A percentile compares a stretch with the other conserved stretches of the same genome.
These are phyloP conservation scores for Sebastes fasciatus DNA, from an alignment of 2,113 vertebrate species.

Conservation along the genomic window DNA sequence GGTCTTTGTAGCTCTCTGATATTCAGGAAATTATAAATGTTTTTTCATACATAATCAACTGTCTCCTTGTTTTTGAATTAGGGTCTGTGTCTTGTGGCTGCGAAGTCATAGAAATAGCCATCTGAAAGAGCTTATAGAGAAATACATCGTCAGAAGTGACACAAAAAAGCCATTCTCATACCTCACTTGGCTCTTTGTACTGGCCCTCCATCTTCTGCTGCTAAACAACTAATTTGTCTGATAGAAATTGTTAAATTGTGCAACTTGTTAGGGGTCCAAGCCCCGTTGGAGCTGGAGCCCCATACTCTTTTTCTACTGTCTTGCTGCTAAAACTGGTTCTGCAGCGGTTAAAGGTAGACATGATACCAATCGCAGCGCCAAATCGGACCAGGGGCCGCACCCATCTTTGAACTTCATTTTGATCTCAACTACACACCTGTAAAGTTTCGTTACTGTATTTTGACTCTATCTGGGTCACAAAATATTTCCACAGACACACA, in stretches of 20 bases:
- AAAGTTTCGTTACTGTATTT: too few species aligned
- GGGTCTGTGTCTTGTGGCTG: not conserved
- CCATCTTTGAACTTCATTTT: too few species aligned
- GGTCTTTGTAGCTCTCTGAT: conserved; percentile 19
- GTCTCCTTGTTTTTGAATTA: conserved; percentile 6
- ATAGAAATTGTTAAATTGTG: not conserved
- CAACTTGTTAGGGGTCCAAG: not conserved
- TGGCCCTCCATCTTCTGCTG: not conserved
- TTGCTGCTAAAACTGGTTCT: not conserved
- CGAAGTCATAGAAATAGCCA: not conserved
- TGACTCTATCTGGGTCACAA: too few species aligned
- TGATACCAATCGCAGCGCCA: too few species aligned
- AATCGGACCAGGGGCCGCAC: too few species aligned
- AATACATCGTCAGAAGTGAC: too few species aligned
- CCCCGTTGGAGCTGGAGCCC: too few species aligned
- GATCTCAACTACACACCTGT: too few species aligned
- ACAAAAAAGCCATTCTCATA: too few species aligned
- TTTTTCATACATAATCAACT: conserved; percentile 27
- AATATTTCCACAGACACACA: too few species aligned
- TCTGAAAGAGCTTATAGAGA: too few species aligned
- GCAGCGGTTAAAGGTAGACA: not conserved
- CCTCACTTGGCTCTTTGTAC: not conserved
- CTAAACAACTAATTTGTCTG: too few species aligned
- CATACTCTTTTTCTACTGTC: not conserved
- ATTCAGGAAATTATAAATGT: conserved; percentile 53